Evolutionary conservation across 2,888 invertebrate species (phyloP), one percentile per base, ranked within the genome.

Genomic region (Agelastica alni): DNA sequence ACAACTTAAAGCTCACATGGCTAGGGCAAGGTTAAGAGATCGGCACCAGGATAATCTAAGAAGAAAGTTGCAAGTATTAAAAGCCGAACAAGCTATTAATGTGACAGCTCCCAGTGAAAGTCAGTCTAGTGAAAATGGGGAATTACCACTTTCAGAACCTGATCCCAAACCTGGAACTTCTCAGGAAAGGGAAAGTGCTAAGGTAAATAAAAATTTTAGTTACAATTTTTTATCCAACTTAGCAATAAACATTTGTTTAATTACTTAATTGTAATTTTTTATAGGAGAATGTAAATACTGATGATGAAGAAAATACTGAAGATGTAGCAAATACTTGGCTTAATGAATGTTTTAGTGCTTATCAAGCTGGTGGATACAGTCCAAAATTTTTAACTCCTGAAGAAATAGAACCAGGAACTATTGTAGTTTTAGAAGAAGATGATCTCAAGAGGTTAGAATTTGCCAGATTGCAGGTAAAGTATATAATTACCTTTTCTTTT

Each of bases 1-100:
- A n/a, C 95, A 96, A 75, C 80, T 99, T 6, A 95, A 94, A 80
- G 96, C 96, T 4, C 94, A 96, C 76, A 93, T 93, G 88, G 93
- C 96, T 0, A 84, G 95, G 67, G 94, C 96, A 1, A 82, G 97
- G 22, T 82, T 99, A 7, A 81, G 93, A 48, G 97, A 98, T 77
- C 82, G 93, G 0, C 98, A 99, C 79, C 93, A 96, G 77, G 87
- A 88, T 61, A 93, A 93, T 77, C 80, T 98, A 60, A 83, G 88
- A 45, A 85, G 88, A 69, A 97, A 97, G 79, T 81, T 98, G 67
- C 87, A 90, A 74, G 84, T 93, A 64, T 81, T 99, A 10, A 96
- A 95, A 77, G 89, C 89, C 51, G 92, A 94, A 73, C 88, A 91
- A 75, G 88, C 86, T 1, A 84, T 86, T 14, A 79, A 79, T 14